Percentiles rank a stretch among this genome's conserved stretches.
phyloP scores from a whole-genome alignment of 2,797 vertebrate species.

The Coregonus ussuriensis region DNA sequence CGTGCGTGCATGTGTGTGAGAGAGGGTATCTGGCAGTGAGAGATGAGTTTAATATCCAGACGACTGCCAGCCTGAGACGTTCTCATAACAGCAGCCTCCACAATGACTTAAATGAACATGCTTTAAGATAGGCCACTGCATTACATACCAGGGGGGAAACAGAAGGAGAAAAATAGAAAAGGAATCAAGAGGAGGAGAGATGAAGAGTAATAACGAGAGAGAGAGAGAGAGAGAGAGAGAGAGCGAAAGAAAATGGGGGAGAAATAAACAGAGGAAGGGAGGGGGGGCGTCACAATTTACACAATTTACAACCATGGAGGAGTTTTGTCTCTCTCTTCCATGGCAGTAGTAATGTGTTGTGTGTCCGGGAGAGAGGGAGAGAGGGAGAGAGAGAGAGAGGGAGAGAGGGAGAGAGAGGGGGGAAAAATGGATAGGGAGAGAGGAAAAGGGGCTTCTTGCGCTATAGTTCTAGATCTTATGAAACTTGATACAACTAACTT shows the following conservation, averaged over 20 bases:
- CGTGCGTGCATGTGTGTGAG: not conserved
- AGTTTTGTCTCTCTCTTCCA: not conserved
- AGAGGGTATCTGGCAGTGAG: conserved; percentile 22
- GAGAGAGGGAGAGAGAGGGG: not conserved
- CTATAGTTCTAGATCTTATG: not conserved
- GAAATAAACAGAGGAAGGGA: not conserved
- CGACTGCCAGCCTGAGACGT: conserved; percentile 6
- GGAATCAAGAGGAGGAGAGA: not conserved
- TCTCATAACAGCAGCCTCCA: conserved; percentile 19
- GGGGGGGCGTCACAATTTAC: not conserved
- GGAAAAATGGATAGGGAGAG: no score
- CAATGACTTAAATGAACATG: conserved; percentile 37
- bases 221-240: conserved; percentile 8
- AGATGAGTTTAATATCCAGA: conserved; percentile 41
- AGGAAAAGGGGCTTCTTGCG: not conserved
- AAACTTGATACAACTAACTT: no score
- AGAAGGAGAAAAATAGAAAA: not conserved
- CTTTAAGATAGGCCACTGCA: conserved; percentile 4
- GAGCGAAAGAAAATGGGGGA: no score
- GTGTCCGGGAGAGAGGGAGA: not conserved
- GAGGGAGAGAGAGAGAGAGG: not conserved
- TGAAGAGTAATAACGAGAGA: not conserved
- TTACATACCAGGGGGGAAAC: not conserved
- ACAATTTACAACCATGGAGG: conserved; percentile 1
- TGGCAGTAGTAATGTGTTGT: not conserved